Percentiles rank a stretch among this genome's conserved stretches.
Evolutionary conservation across 2,797 vertebrate species (phyloP).

Genomic region (Heliangelus exortis): DNA sequence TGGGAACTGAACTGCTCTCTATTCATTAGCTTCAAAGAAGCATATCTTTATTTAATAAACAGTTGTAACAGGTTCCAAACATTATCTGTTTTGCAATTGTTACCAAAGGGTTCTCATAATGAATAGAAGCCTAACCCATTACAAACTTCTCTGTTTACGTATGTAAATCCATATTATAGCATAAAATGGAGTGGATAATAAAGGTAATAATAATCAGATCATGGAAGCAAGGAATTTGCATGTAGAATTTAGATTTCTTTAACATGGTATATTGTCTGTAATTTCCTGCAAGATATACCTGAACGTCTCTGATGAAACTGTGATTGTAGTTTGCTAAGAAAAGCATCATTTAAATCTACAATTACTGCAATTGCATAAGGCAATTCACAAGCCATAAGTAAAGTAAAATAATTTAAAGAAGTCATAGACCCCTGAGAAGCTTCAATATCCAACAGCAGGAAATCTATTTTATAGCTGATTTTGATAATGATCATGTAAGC

Average conservation of each 20-base stretch:
- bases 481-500: conserved; percentile 52
- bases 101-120: background rate
- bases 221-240: background rate
- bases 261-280: background rate
- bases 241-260: background rate
- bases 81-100: background rate
- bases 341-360: background rate
- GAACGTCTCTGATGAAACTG: background rate
- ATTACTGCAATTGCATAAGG: background rate
- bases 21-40: background rate
- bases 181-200: background rate
- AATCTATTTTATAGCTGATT: conserved; percentile 18
- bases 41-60: background rate
- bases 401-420: conserved; percentile 27
- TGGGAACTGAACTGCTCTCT: background rate
- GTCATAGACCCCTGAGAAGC: background rate
- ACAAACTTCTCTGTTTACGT: background rate
- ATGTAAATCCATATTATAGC: background rate
- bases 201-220: background rate
- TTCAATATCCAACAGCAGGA: conserved; percentile 11
- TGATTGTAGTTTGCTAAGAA: background rate
- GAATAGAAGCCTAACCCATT: background rate
- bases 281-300: background rate
- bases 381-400: conserved; percentile 17
- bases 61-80: background rate